Conservation (phyloP, 2,888 invertebrate species). For the Iphiclides podalirius region DNA sequence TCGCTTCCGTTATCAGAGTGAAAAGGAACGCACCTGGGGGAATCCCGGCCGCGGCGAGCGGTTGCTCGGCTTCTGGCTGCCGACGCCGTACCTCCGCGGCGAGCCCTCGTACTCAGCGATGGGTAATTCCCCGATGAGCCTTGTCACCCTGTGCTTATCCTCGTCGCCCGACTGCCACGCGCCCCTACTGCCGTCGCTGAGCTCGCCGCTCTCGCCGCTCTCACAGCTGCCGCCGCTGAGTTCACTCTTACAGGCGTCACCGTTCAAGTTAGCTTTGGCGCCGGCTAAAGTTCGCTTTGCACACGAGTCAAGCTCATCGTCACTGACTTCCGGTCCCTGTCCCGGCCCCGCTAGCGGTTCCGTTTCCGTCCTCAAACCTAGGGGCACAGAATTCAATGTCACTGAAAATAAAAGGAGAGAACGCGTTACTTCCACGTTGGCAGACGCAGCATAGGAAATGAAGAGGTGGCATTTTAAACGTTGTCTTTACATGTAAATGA, state of each 20-base stretch:
- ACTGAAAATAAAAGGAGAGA: slow-evolving; percentile 75
- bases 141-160: slow-evolving; percentile 72
- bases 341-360: neutral
- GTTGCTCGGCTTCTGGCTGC: slow-evolving; percentile 85
- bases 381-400: slow-evolving; percentile 78
- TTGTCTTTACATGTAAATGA: too few species aligned
- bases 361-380: slow-evolving; percentile 73
- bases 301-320: slow-evolving; percentile 58
- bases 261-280: too few species aligned
- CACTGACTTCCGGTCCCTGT: slow-evolving; percentile 63
- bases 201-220: slow-evolving; percentile 61
- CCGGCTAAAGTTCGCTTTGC: too few species aligned
- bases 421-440: too few species aligned
- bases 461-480: too few species aligned
- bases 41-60: slow-evolving; percentile 91
- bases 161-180: slow-evolving; percentile 62
- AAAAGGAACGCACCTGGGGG: slow-evolving; percentile 81
- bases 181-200: slow-evolving; percentile 61
- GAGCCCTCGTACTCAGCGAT: slow-evolving; percentile 96
- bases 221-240: slow-evolving; percentile 22
- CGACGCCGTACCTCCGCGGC: slow-evolving; percentile 90
- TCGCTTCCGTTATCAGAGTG: too few species aligned
- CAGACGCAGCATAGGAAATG: too few species aligned
- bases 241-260: slow-evolving; percentile 57
- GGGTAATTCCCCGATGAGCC: slow-evolving; percentile 91